These are phyloP conservation scores for Melanaphis sacchari DNA, from an alignment of 1,140 invertebrate species.

Conservation along the genomic window DNA sequence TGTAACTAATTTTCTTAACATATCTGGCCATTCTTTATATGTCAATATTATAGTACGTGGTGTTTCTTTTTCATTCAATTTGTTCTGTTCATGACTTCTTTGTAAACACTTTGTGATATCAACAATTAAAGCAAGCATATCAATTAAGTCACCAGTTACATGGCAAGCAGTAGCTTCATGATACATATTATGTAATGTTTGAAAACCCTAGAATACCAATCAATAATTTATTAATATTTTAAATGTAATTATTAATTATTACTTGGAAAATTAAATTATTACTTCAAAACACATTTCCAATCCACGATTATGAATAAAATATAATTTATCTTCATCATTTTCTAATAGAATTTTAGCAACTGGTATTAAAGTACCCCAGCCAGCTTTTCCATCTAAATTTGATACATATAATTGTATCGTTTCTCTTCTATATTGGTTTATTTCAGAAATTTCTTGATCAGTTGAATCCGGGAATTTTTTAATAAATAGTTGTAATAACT, in stretches of 20 bases:
- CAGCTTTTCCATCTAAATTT: constrained; percentile 80
- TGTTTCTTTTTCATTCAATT: constrained; percentile 68
- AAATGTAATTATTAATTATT: background rate
- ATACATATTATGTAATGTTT: constrained; percentile 91
- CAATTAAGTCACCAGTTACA: constrained; percentile 81
- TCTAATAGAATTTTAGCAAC: constrained; percentile 87
- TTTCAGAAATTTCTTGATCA: constrained; percentile 79
- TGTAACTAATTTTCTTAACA: constrained; percentile 82
- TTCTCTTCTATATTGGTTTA: constrained; percentile 80
- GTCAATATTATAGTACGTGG: constrained; percentile 64
- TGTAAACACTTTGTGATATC: constrained; percentile 76
- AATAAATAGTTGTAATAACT: constrained; percentile 85
- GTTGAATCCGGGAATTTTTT: constrained; percentile 77
- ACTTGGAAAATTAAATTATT: constrained; percentile 60
- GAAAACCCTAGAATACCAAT: constrained; percentile 73
- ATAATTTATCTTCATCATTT: constrained; percentile 85
- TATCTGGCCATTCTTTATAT: constrained; percentile 86
- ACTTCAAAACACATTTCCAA: constrained; percentile 87
- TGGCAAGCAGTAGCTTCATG: constrained; percentile 92
- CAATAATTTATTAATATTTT: constrained; percentile 50
- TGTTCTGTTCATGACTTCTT: constrained; percentile 71
- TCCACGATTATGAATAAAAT: constrained; percentile 87
- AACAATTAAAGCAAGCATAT: constrained; percentile 79
- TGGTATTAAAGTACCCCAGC: constrained; percentile 88
- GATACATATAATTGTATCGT: constrained; percentile 83